These are phyloP conservation scores for Astreopora myriophthalma DNA, from an alignment of 64 coral and sea anemone species.

Conservation along the genomic window DNA sequence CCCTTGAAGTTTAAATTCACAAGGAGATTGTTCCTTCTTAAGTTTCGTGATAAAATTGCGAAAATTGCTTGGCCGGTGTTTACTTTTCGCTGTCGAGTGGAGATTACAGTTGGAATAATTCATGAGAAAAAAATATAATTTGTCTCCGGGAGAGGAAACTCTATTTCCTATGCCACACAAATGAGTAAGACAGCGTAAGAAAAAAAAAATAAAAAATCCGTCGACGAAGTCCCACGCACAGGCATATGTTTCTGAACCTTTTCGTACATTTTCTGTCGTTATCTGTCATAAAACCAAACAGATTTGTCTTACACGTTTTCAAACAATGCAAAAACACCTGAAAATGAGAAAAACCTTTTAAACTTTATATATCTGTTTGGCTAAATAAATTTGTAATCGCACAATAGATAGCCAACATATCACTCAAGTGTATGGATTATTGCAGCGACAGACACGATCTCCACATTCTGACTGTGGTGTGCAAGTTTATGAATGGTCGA, in stretches of 20 bases:
- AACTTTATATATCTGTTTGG: conserved; percentile 14
- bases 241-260: background rate
- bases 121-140: conserved; percentile 51
- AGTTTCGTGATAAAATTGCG: conserved; percentile 25
- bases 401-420: conserved; percentile 2
- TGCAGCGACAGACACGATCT: background rate
- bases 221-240: background rate
- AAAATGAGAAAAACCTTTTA: conserved; percentile 12
- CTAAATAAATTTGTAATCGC: conserved; percentile 23
- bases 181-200: background rate
- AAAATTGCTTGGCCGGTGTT: conserved; percentile 13
- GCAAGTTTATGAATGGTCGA: conserved; percentile 45
- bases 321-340: conserved; percentile 28
- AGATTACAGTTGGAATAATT: conserved; percentile 47
- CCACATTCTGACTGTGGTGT: background rate
- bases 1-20: conserved; percentile 7
- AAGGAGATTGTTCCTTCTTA: background rate
- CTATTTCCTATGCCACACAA: background rate
- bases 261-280: background rate
- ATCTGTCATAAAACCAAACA: background rate
- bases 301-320: conserved; percentile 13
- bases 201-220: too few relatives aligned
- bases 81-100: conserved; percentile 20
- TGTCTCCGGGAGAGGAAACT: conserved; percentile 54
- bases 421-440: background rate